Evolutionary conservation across 2,888 invertebrate species (phyloP), one percentile per base, ranked within the genome.

Genomic region (Zaprionus obscuricornis): DNA sequence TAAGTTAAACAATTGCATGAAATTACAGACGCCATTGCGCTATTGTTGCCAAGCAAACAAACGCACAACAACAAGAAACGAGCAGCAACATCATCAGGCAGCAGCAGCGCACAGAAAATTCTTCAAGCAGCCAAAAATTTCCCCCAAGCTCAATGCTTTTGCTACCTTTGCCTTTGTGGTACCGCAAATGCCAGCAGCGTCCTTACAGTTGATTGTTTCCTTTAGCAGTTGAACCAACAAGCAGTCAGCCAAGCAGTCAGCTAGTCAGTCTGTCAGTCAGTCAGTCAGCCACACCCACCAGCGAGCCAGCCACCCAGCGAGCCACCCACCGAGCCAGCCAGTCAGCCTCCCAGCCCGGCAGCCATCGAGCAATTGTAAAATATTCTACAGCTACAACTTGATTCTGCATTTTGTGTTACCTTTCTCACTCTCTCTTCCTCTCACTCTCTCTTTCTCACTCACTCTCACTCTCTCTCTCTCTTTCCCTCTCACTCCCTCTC

Each of bases 21-120:
- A 84, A 87, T 84, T 84, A 84, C 84, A 79, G 84, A 85, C 85
- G 76, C 78, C 85, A 79, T 79, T 79, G 66, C 69, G 66, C 78
- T 54, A 83, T 79, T 78, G 85, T 78, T 85, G 78, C 22, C 40
- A n/a, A n/a, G n/a, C n/a, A n/a, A n/a, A n/a, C n/a, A n/a, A n/a
- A n/a, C n/a, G n/a, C n/a, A n/a, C n/a, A n/a, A n/a, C n/a, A n/a
- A n/a, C n/a, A n/a, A n/a, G n/a, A n/a, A n/a, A n/a, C n/a, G n/a
- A n/a, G 43, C 63, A 60, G 22, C 22, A 22, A 7, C 22, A 22
- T 4, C 22, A 22, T 4, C 22, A 22, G n/a, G 22, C 22, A 22
- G 22, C 22, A 49, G 68, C 83, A 83, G 73, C 76, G 66, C 69
- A 82, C 50, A 43, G 20, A 31, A 20, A 29, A 39, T 34, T 50